phyloP scores from a whole-genome alignment of 2,797 vertebrate species.

The Sebastiscus albofasciatus region DNA sequence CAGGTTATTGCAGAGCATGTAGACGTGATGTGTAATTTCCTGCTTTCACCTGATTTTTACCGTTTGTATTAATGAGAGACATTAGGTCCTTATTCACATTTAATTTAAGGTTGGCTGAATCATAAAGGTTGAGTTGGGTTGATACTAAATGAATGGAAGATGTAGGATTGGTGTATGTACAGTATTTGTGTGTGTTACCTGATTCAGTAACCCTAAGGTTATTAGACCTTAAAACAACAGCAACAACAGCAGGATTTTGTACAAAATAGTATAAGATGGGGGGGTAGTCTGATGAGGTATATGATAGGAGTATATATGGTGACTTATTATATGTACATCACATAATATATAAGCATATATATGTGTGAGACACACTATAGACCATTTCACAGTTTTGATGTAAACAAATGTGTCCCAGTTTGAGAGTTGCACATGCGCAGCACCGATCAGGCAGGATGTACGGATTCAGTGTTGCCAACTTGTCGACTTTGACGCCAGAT shows the following conservation, averaged over 20 bases:
- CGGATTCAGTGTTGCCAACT: neutral
- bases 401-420: no score
- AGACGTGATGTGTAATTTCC: slow-evolving; percentile 27
- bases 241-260: no score
- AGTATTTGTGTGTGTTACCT: no score
- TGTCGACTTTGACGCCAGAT: neutral
- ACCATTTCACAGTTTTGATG: neutral
- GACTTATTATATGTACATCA: neutral
- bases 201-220: neutral
- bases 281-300: neutral
- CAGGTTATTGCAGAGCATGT: neutral
- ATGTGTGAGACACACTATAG: neutral
- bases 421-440: neutral
- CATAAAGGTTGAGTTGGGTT: neutral
- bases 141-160: neutral
- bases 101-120: neutral
- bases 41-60: neutral
- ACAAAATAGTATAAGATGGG: no score
- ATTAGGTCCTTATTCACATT: neutral
- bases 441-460: neutral
- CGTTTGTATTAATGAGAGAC: neutral
- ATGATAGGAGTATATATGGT: neutral
- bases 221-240: neutral
- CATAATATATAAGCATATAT: neutral
- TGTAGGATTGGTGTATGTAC: neutral